Evolutionary conservation across 2,888 invertebrate species (phyloP).

Genomic region (Orgyia antiqua): DNA sequence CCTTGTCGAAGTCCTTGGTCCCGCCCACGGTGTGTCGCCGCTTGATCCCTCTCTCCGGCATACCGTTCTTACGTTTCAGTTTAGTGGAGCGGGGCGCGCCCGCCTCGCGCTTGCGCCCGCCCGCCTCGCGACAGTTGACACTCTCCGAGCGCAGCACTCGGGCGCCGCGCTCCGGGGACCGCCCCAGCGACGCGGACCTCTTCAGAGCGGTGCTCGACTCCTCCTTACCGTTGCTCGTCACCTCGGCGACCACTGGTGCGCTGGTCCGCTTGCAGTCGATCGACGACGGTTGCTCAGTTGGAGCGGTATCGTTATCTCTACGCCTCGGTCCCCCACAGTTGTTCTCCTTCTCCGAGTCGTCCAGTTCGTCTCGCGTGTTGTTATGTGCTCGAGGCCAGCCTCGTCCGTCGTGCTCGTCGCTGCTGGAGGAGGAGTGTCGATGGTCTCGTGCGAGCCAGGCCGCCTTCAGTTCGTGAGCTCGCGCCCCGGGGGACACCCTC

Average conservation of each 20-base stretch:
- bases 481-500: constrained; percentile 41
- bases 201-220: constrained; percentile 41
- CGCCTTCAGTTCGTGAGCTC: constrained; percentile 62
- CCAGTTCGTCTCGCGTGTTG: constrained; percentile 32
- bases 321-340: constrained; percentile 42
- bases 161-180: constrained; percentile 62
- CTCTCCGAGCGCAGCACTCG: constrained; percentile 80
- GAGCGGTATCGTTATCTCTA: constrained; percentile 13
- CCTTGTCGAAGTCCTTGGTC: constrained; percentile 88
- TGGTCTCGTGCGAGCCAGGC: constrained; percentile 67
- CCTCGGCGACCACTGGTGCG: constrained; percentile 40
- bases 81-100: constrained; percentile 78
- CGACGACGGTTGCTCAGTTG: constrained; percentile 20
- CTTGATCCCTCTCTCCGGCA: constrained; percentile 90
- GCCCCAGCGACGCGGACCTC: constrained; percentile 81
- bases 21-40: constrained; percentile 95
- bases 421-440: constrained; percentile 53
- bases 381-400: constrained; percentile 25
- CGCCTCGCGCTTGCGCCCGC: constrained; percentile 78
- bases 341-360: constrained; percentile 68
- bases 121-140: constrained; percentile 70
- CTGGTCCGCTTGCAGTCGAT: constrained; percentile 39
- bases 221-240: constrained; percentile 11
- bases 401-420: constrained; percentile 46
- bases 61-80: constrained; percentile 86